These are phyloP conservation scores for Crepidodera aurea DNA, from an alignment of 2,888 invertebrate genomes.

Conservation along the genomic window DNA sequence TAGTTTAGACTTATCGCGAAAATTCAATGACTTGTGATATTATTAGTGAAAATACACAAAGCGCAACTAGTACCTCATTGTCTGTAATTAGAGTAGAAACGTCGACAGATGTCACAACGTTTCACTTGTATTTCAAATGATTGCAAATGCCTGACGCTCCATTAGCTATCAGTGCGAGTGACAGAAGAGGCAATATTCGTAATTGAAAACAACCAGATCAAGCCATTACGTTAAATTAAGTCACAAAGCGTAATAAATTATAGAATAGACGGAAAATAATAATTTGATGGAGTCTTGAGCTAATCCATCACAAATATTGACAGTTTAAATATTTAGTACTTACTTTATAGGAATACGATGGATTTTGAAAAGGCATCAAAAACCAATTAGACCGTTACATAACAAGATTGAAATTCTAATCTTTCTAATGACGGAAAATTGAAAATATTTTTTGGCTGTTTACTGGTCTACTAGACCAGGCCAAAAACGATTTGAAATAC, in stretches of 20 bases:
- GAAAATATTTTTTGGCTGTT: too few relatives aligned
- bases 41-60: too few relatives aligned
- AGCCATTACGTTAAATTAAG: background rate
- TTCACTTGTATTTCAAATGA: background rate
- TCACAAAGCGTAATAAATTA: background rate
- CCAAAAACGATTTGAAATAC: too few relatives aligned
- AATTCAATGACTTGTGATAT: too few relatives aligned
- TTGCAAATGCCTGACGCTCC: background rate
- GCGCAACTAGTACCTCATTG: too few relatives aligned
- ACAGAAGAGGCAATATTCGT: background rate
- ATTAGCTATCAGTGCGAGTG: background rate
- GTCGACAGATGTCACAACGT: background rate
- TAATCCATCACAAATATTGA: constrained; percentile 2
- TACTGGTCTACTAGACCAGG: too few relatives aligned
- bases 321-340: background rate
- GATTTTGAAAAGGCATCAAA: background rate
- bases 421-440: too few relatives aligned
- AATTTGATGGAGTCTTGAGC: background rate
- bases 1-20: too few relatives aligned
- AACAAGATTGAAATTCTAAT: too few relatives aligned
- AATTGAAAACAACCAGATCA: background rate
- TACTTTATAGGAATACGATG: too few relatives aligned
- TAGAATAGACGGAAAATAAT: background rate
- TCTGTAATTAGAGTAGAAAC: too few relatives aligned
- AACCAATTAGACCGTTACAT: too few relatives aligned